phyloP scores from a whole-genome alignment of 2,797 vertebrate species.

The Betta splendens region DNA sequence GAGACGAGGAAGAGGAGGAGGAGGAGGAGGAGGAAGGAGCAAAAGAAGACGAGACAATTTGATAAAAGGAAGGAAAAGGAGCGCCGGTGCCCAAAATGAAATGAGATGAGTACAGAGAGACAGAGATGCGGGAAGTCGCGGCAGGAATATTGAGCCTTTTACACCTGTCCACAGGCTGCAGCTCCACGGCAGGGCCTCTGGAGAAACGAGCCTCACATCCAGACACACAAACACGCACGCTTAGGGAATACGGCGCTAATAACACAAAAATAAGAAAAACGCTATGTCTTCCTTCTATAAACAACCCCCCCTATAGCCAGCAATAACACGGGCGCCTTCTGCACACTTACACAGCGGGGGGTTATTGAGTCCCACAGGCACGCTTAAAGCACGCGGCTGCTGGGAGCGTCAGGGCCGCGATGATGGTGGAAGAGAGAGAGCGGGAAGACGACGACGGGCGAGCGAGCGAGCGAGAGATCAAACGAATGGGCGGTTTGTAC shows the following conservation, averaged over 20 bases:
- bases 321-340: constrained; percentile 60
- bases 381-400: constrained; percentile 70
- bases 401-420: constrained; percentile 59
- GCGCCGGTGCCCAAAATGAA: constrained; percentile 27
- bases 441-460: constrained; percentile 25
- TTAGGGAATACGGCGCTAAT: constrained; percentile 57
- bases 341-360: constrained; percentile 56
- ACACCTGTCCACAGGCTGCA: constrained; percentile 63
- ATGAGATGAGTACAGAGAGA: constrained; percentile 45
- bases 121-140: constrained; percentile 42
- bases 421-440: constrained; percentile 20
- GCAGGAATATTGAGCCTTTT: constrained; percentile 51
- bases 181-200: constrained; percentile 39
- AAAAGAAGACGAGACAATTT: background rate
- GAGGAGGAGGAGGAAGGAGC: constrained; percentile 25
- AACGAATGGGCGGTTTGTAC: constrained; percentile 68
- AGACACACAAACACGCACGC: constrained; percentile 10
- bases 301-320: constrained; percentile 62
- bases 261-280: constrained; percentile 67
- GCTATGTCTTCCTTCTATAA: constrained; percentile 63
- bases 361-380: constrained; percentile 77
- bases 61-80: constrained; percentile 6
- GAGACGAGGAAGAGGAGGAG: constrained; percentile 36
- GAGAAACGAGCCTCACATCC: constrained; percentile 44
- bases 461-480: constrained; percentile 29